Percentiles rank a stretch among this genome's conserved stretches.
Conservation (phyloP, 2,888 invertebrate genomes). For the Thecocarcelia acutangulata region DNA sequence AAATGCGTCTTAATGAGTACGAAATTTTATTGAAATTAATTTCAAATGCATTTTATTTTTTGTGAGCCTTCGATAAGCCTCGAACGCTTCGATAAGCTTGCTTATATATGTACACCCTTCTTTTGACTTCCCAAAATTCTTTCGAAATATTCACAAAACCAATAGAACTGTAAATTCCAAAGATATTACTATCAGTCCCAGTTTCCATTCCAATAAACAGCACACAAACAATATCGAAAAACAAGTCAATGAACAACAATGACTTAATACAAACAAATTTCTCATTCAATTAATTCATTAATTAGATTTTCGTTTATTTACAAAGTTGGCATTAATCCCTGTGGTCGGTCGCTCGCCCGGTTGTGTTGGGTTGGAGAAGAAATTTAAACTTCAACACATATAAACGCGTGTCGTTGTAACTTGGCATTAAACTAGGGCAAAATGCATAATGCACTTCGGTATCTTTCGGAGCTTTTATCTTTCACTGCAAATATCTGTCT, state of each 20-base stretch:
- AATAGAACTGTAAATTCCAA: too few species aligned
- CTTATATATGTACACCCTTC: too few species aligned
- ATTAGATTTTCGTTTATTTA: constrained; percentile 53
- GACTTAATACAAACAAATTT: constrained; percentile 34
- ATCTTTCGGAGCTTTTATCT: background rate
- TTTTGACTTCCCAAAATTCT: too few species aligned
- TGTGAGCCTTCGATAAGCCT: too few species aligned
- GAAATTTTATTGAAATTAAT: too few species aligned
- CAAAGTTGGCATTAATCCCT: constrained; percentile 50
- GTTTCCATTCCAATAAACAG: constrained; percentile 8
- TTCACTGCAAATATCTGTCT: constrained; percentile 6
- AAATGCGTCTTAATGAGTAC: too few species aligned
- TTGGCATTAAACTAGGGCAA: constrained; percentile 20
- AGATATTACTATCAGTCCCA: constrained; percentile 20
- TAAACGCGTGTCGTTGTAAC: constrained; percentile 38
- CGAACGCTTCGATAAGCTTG: too few species aligned
- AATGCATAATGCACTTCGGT: background rate
- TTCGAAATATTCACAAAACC: too few species aligned
- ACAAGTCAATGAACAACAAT: constrained; percentile 18
- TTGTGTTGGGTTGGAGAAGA: background rate
- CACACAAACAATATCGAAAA: constrained; percentile 21
- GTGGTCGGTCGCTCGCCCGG: constrained; percentile 36
- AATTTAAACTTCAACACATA: background rate
- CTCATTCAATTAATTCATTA: constrained; percentile 58
- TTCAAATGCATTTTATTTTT: too few species aligned